phyloP scores from a whole-genome alignment of 2,888 invertebrate genomes.

The Tetrapedia diversipes region DNA sequence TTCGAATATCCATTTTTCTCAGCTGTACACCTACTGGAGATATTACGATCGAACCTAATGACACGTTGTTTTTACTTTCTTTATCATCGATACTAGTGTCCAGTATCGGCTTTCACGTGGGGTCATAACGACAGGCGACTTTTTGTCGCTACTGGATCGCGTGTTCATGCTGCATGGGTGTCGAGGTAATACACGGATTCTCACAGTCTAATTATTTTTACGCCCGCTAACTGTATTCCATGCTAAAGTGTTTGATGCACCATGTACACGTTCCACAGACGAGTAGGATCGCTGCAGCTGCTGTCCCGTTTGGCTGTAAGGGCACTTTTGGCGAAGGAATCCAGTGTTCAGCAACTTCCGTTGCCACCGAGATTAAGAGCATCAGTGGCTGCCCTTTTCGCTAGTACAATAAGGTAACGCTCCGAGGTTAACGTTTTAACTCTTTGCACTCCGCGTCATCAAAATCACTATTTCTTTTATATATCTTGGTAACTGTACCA shows the following conservation, averaged over 20 bases:
- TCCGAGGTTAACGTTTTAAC: too few species aligned
- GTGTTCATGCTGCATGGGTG: constrained; percentile 96
- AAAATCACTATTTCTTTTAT: too few species aligned
- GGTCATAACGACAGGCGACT: constrained; percentile 98
- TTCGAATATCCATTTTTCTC: too few species aligned
- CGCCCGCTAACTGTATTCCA: neutral
- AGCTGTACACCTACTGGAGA: too few species aligned
- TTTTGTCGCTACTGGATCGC: constrained; percentile 96
- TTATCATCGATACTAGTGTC: constrained; percentile 84
- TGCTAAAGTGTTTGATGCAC: neutral
- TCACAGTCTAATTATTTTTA: neutral
- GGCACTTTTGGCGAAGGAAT: constrained; percentile 89
- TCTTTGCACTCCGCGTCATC: too few species aligned
- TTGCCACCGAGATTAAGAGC: constrained; percentile 94
- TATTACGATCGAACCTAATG: neutral
- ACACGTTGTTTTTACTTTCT: neutral
- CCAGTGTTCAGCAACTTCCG: constrained; percentile 90
- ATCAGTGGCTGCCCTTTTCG: constrained; percentile 93
- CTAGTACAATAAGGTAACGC: constrained; percentile 92
- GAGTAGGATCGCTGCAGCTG: constrained; percentile 95
- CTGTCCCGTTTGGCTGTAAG: constrained; percentile 93
- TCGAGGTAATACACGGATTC: constrained; percentile 83
- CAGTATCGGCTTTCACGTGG: constrained; percentile 98
- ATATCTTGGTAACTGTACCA: too few species aligned
- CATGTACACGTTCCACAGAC: constrained; percentile 82